Conservation (phyloP, 64 coral and sea anemone genomes). For the Stylophora pistillata region DNA sequence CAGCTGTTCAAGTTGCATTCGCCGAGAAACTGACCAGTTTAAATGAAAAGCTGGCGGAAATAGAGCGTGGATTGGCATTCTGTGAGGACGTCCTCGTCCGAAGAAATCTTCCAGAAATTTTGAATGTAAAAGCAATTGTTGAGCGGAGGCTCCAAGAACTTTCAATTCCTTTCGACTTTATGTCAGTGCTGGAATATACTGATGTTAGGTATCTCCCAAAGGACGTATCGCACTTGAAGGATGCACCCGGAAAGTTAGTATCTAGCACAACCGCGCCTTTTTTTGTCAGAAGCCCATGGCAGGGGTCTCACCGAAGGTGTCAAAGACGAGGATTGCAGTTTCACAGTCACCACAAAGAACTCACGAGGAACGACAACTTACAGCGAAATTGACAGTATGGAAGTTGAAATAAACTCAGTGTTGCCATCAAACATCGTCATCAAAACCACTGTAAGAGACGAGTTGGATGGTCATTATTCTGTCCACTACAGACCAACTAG, state of each 20-base stretch:
- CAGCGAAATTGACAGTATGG: not conserved
- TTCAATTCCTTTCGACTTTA: not conserved
- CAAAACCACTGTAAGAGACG: not conserved
- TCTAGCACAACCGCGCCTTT: not conserved
- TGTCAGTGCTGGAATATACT: not conserved
- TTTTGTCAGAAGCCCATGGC: not conserved
- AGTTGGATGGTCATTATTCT: not conserved
- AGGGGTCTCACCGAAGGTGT: not conserved
- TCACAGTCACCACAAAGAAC: not conserved
- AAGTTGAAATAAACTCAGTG: not conserved
- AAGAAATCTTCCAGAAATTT: slow-evolving; percentile 2
- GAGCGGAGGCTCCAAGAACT: not conserved
- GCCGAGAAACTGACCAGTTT: not conserved
- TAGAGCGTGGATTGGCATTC: not conserved
- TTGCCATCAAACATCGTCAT: not conserved
- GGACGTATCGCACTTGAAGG: not conserved
- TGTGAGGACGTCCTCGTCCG: not conserved
- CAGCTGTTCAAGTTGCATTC: not conserved
- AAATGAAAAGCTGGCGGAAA: not conserved
- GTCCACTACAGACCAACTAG: not conserved
- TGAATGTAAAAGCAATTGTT: not conserved
- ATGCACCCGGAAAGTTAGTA: not conserved
- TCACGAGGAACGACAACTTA: not conserved
- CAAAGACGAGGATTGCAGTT: not conserved
- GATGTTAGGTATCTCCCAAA: not conserved